Evolutionary conservation across 2,797 vertebrate genomes (phyloP).

Genomic region (Enteromius treurensis): DNA sequence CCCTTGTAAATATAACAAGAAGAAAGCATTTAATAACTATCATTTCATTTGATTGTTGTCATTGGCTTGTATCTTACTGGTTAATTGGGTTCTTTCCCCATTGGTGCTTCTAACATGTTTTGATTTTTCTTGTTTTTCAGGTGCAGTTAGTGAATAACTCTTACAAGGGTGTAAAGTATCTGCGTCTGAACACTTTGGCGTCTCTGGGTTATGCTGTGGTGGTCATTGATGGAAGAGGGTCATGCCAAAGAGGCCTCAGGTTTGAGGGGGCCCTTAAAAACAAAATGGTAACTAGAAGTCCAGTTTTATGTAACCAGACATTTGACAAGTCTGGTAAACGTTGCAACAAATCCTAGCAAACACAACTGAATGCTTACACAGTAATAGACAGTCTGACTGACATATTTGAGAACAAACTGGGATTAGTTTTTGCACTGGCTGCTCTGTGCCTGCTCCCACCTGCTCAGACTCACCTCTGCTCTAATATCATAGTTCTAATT

Average conservation of each 20-base stretch:
- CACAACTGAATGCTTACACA: not conserved
- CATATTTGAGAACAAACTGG: not conserved
- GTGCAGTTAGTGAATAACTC: slow-evolving; percentile 98
- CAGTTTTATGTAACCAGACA: not conserved
- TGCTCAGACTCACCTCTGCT: not conserved
- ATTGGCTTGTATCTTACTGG: not conserved
- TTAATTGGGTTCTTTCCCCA: not conserved
- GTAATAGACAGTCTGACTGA: not conserved
- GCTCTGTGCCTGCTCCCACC: not conserved
- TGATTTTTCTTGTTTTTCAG: slow-evolving; percentile 66
- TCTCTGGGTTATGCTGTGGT: slow-evolving; percentile 95
- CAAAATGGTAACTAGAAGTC: slow-evolving; percentile 85
- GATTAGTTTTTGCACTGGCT: not conserved
- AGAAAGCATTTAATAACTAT: not conserved
- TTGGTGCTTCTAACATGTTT: not conserved
- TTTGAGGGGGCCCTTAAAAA: slow-evolving; percentile 97
- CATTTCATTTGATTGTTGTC: not conserved
- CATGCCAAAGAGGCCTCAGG: slow-evolving; percentile 92
- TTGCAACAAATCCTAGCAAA: not conserved
- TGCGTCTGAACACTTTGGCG: slow-evolving; percentile 92
- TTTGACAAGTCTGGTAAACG: not conserved
- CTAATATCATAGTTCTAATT: not conserved
- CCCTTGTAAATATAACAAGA: not conserved
- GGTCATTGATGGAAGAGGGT: slow-evolving; percentile 94
- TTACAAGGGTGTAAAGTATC: slow-evolving; percentile 96